These are phyloP conservation scores for Drosophila kurseongensis DNA, from an alignment of 1,140 invertebrate genomes.

Conservation along the genomic window DNA sequence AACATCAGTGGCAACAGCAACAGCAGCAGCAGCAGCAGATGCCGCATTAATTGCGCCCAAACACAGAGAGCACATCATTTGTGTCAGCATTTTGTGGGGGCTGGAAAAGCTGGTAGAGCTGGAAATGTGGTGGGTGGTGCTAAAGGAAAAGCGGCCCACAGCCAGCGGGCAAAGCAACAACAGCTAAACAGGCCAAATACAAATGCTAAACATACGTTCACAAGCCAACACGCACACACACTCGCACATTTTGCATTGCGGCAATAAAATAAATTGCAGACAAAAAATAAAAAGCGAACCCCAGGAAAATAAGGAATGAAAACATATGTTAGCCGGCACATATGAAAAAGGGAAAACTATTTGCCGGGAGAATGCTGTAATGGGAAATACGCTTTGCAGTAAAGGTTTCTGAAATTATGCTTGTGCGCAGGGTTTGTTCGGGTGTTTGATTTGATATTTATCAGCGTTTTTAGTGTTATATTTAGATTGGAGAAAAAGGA, in stretches of 20 bases:
- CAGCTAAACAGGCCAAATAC: constrained; percentile 43
- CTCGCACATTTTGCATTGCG: constrained; percentile 44
- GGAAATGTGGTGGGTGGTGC: too few relatives aligned
- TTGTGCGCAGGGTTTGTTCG: background rate
- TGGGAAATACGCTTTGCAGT: constrained; percentile 48
- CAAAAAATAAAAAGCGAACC: constrained; percentile 33
- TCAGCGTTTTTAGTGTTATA: constrained; percentile 41
- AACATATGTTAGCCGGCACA: constrained; percentile 43
- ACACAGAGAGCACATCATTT: constrained; percentile 55
- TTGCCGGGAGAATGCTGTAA: constrained; percentile 43
- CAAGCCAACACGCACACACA: constrained; percentile 9
- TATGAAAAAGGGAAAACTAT: constrained; percentile 42
- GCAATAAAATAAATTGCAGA: constrained; percentile 66
- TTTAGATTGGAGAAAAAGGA: constrained; percentile 4
- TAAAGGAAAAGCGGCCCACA: constrained; percentile 11
- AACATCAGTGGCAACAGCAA: background rate
- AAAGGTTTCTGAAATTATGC: constrained; percentile 42
- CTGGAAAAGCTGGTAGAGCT: background rate
- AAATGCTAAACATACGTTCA: constrained; percentile 22
- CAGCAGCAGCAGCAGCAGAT: constrained; percentile 16
- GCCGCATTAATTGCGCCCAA: constrained; percentile 60
- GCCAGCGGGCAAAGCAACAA: constrained; percentile 29
- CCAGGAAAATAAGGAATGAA: constrained; percentile 50
- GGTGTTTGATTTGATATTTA: constrained; percentile 47
- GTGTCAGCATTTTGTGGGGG: constrained; percentile 43